phyloP scores from a whole-genome alignment of 2,113 vertebrate genomes.

The Ia io region DNA sequence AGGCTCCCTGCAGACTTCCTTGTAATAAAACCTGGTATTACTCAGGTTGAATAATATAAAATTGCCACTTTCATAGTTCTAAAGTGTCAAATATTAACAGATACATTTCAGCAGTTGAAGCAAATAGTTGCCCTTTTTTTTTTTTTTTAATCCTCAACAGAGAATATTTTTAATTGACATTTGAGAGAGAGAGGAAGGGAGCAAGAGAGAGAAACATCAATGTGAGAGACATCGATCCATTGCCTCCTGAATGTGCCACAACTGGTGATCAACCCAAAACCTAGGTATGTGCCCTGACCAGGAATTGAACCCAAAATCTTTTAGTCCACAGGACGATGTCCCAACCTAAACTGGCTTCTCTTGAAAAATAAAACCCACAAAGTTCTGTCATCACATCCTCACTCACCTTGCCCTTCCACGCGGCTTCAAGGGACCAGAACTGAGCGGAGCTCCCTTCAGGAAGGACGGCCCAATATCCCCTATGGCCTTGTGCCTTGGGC shows the following conservation, averaged over 20 bases:
- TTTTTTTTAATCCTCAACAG: neutral
- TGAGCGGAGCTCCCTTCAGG: neutral
- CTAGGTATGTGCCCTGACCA: neutral
- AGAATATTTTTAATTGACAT: neutral
- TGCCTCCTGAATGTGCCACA: neutral
- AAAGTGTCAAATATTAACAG: neutral
- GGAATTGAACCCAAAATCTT: neutral
- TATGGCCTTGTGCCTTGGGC: fast-evolving
- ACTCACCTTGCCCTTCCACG: neutral
- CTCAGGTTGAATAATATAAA: neutral
- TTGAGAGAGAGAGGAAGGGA: too few species aligned
- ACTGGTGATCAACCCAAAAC: neutral
- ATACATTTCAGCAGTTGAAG: neutral
- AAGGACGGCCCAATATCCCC: neutral
- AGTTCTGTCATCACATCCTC: neutral
- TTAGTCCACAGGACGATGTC: neutral
- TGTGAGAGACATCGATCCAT: neutral
- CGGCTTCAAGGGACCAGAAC: neutral
- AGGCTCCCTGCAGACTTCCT: neutral
- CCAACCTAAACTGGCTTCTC: neutral
- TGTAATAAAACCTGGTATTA: neutral
- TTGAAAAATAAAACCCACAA: neutral
- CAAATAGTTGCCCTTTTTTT: neutral
- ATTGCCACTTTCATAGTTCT: neutral
- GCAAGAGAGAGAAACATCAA: too few species aligned